Evolutionary conservation across 2,888 invertebrate genomes (phyloP), one percentile per base, ranked within the genome.

Genomic region (Heterodera filipjevi): DNA sequence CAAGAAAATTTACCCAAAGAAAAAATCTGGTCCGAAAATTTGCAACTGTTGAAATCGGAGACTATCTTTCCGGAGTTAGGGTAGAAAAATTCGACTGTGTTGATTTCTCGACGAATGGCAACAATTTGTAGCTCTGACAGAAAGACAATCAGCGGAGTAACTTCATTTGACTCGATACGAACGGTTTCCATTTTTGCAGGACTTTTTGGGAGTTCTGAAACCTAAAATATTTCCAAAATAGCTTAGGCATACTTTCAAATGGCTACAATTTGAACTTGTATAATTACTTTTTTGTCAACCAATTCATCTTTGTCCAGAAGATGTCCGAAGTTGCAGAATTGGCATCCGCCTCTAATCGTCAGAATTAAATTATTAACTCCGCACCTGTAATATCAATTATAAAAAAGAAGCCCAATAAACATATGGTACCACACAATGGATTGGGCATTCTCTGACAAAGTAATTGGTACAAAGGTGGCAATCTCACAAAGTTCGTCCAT

Each of bases 401-500:
- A 3, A 84, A 53, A 49, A 77, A 76, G 16, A 49, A 49, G 71
- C 83, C 80, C 6, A 76, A 19, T 16, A 3, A 68, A 35, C 30
- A 68, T 71, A 46, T 81, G 81, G 66, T 82, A 84, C 81, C 82
- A 84, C 5, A 74, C 81, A 74, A 75, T 71, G 32, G 59, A n/a
- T 22, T 68, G 71, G 16, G 72, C 79, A 46, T 76, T 83, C 39
- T 81, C 82, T 12, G 64, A 44, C 35, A 82, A 73, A 73, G 66
- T 78, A 14, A 53, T 30, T 14, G 77, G 80, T 32, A 49, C 77
- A 22, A 86, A 53, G 16, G 77, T 49, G 19, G 44, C 64, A n/a
- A 86, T 78, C 79, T 88, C 87, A 10, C 82, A 86, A 30, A 91
- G 89, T 66, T 90, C 89, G 79, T 91, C 90, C 78, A 90, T 89